Conservation (phyloP, 2,797 vertebrate genomes). For the Nannoperca obscura region DNA sequence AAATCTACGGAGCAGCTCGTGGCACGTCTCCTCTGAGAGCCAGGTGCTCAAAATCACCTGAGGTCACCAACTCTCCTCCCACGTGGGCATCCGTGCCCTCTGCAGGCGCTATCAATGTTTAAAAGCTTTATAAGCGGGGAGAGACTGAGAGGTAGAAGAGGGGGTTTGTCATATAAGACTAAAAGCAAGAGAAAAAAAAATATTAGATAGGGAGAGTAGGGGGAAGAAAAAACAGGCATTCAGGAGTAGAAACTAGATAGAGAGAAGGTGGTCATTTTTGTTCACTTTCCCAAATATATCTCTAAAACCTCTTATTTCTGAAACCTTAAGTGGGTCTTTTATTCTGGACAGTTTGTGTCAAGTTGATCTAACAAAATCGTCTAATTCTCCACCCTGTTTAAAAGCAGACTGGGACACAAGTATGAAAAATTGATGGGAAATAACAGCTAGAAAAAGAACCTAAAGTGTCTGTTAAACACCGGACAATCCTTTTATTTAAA, state of each 20-base stretch:
- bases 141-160: constrained; percentile 45
- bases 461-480: constrained; percentile 40
- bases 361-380: constrained; percentile 58
- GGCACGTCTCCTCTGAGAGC: constrained; percentile 64
- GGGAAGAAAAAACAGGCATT: constrained; percentile 19
- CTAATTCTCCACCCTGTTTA: constrained; percentile 44
- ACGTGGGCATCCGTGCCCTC: constrained; percentile 61
- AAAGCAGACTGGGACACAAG: constrained; percentile 48
- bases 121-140: constrained; percentile 70
- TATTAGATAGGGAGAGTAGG: constrained; percentile 28
- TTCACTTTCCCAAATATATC: constrained; percentile 30
- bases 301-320: constrained; percentile 32
- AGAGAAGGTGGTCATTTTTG: constrained; percentile 45
- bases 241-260: constrained; percentile 26
- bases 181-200: constrained; percentile 58
- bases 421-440: constrained; percentile 70
- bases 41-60: constrained; percentile 79
- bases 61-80: constrained; percentile 71
- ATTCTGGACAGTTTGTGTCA: constrained; percentile 61
- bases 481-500: constrained; percentile 56
- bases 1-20: constrained; percentile 26
- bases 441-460: constrained; percentile 54
- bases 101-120: constrained; percentile 75
- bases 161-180: constrained; percentile 52
- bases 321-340: constrained; percentile 65